Base-by-base conservation (phyloP, 2,888 invertebrate genomes). In the Drosophila multiciliata region DNA sequence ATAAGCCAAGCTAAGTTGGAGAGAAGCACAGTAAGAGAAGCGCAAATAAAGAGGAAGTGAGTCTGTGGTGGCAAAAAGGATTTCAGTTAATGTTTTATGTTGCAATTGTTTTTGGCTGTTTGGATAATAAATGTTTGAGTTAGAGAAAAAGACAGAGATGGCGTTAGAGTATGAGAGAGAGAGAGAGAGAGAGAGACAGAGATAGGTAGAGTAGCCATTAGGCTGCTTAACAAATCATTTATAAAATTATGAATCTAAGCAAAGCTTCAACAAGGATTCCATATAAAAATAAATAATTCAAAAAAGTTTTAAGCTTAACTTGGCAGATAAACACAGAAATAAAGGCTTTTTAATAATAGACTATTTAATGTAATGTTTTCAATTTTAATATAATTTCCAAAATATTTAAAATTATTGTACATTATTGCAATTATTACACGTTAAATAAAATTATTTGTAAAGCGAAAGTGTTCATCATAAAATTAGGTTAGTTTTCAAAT, bases 81-180 rank as follows among this genome's bases (percentile, higher is more conserved):
- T 49, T 60, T 73, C 20, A 42, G 48, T 57, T 66, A 42, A 63
- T 66, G 45, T 53, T 78, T 60, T 60, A 59, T 11, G 52, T 62
- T 69, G 32, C 52, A 33, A 29, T 53, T 61, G 23, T 45, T 38
- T 58, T 33, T 45, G 45, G 26, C 49, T 32, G 53, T 8, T 15
- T 36, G 29, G 38, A 48, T 49, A 38, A 12, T 23, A 17, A 3
- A 8, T 23, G 17, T 23, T 48, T 20, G 5, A n/a, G 8, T 12
- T 17, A 45, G 3, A 20, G 4, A 20, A 45, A 4, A 33, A 11
- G 12, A 33, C 3, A 2, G 11, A 6, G 17, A 17, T 12, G 48
- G 26, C 20, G 65, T 9, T 12, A n/a, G 3, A 23, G n/a, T 7
- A 17, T 1, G 23, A 26, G 15, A 12, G n/a, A 15, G 8, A 29